A percentile compares a stretch with the other conserved stretches of the same genome.
Conservation (phyloP, 2,113 vertebrate species). For the Chloropsis hardwickii region DNA sequence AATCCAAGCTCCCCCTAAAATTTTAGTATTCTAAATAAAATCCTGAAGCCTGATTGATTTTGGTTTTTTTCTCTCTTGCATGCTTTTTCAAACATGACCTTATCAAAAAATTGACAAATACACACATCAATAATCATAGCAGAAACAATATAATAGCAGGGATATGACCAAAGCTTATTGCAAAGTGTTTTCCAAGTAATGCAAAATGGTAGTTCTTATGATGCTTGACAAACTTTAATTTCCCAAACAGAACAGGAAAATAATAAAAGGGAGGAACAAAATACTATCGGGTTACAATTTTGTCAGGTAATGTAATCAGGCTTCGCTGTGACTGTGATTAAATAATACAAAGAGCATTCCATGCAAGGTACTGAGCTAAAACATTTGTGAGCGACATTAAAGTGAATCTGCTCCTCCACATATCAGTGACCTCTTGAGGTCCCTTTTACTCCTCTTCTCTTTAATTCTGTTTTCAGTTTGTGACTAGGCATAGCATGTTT, state of each 20-base stretch:
- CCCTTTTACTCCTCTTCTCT: not conserved
- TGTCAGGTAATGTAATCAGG: not conserved
- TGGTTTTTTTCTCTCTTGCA: not conserved
- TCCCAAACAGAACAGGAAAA: not conserved
- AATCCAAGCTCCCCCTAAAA: not conserved
- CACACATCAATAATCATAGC: not conserved
- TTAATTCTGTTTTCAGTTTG: not conserved
- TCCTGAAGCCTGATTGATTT: not conserved
- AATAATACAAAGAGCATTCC: slow-evolving; percentile 17
- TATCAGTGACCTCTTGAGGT: not conserved
- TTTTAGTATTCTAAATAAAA: not conserved
- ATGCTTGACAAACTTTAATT: not conserved
- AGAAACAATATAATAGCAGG: not conserved
- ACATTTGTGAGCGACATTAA: not conserved
- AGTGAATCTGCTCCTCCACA: not conserved
- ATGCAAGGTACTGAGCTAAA: slow-evolving; percentile 3
- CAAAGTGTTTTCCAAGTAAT: not conserved
- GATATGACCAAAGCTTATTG: not conserved
- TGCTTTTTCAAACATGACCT: not conserved
- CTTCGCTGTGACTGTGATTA: not conserved
- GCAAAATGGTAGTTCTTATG: not conserved
- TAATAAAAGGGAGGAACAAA: not conserved
- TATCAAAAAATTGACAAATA: not conserved
- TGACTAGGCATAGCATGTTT: not conserved
- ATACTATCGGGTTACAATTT: not conserved